Base-by-base conservation (phyloP, 2,113 vertebrate species). In the Alces alces region DNA sequence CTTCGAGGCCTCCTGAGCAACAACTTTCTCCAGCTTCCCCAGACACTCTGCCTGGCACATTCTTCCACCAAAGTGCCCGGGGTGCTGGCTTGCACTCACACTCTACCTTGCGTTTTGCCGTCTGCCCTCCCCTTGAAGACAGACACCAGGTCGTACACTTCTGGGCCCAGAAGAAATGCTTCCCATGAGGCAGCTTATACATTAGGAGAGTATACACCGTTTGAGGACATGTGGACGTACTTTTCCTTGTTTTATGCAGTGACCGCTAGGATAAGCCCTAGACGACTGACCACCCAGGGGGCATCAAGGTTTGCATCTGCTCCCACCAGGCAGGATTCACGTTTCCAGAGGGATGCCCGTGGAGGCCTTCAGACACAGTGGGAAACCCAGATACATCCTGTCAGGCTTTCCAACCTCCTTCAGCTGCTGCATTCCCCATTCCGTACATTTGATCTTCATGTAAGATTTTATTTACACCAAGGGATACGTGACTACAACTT, bases 151-250 rank as follows among this genome's bases (percentile, higher is more conserved):
- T 2, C 5, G 19, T 6, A 17, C 0, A 16, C 43, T 27, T 50
- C 86, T 6, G 33, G 47, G 45, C 13, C 25, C 2, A 21, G 15
- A 25, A 86, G 47, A 45, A 57, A 36, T 2, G 6, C 54, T 64
- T 16, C 11, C 39, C 73, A 30, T 4, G 4, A 0, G 57, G 17
- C 47, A 36, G 60, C 11, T 54, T 33, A 0, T 1, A 10, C 2
- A 2, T 2, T 1, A 30, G 0, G 7, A 52, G 52, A 11, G 5
- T 0, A 1, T 3, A n/a, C 3, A 6, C 28, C 5, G 0, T 19
- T 28, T 5, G 21, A 45, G 50, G 3, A 33, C 2, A 7, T 1
- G 10, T 1, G 16, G 33, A 3, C 2, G 30, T 0, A 1, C 45
- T 66, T 27, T 25, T 4, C 83, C 43, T 66, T 13, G 33, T 36